These are phyloP conservation scores for Menidia beryllina DNA, from an alignment of 2,113 vertebrate species.

Conservation along the genomic window DNA sequence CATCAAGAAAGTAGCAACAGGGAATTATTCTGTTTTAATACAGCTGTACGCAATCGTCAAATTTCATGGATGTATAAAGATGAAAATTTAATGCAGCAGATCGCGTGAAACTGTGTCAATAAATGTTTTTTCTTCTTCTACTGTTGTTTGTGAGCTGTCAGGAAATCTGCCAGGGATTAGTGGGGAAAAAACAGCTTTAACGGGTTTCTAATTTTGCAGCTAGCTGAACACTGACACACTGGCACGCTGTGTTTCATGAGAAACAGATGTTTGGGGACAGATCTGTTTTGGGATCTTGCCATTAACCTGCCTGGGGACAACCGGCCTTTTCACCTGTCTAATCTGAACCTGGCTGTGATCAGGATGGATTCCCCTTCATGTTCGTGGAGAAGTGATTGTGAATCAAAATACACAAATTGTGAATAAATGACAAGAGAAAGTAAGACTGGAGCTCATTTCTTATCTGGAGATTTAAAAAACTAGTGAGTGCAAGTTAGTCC, in stretches of 20 bases:
- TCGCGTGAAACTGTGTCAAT: too few species aligned
- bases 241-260: conserved; percentile 27
- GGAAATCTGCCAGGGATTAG: conserved; percentile 56
- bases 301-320: conserved; percentile 2
- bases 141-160: conserved; percentile 40
- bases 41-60: not conserved
- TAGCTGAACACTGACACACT: conserved; percentile 13
- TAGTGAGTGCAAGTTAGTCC: not conserved
- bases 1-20: not conserved
- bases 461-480: too few species aligned
- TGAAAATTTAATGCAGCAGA: conserved; percentile 1
- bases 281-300: conserved; percentile 18
- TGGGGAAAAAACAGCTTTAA: conserved; percentile 38
- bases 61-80: not conserved
- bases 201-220: conserved; percentile 61
- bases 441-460: too few species aligned
- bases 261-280: conserved; percentile 45
- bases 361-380: not conserved
- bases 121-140: conserved; percentile 15
- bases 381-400: not conserved
- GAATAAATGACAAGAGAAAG: not conserved
- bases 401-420: not conserved
- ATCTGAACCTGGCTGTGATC: not conserved
- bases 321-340: conserved; percentile 22
- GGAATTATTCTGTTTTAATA: not conserved